These are phyloP conservation scores for Papilio gigon DNA, from an alignment of 2,888 invertebrate species.

Conservation along the genomic window DNA sequence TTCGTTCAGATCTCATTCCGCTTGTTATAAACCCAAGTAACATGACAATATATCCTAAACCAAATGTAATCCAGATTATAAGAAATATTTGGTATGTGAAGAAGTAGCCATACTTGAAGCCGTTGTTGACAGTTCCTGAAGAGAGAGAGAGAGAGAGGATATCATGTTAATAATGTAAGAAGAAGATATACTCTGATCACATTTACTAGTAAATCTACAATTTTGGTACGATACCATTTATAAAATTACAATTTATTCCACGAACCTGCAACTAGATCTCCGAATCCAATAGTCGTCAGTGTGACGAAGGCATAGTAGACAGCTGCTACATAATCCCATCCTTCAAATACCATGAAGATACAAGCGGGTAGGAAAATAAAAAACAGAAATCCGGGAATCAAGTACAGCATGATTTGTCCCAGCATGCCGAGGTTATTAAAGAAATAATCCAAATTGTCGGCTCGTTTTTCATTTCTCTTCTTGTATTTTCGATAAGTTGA, in stretches of 20 bases:
- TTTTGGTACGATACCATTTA: not conserved
- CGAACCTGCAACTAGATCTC: conserved; percentile 94
- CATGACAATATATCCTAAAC: conserved; percentile 95
- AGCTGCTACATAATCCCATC: conserved; percentile 92
- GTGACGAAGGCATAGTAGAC: conserved; percentile 95
- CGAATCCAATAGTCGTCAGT: conserved; percentile 94
- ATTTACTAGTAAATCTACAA: not conserved
- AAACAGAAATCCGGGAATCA: conserved; percentile 94
- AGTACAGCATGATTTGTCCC: conserved; percentile 90
- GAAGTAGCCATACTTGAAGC: conserved; percentile 83
- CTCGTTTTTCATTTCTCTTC: conserved; percentile 83
- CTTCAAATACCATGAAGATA: conserved; percentile 91
- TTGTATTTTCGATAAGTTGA: conserved; percentile 92
- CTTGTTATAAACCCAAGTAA: conserved; percentile 92
- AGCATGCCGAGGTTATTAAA: conserved; percentile 87
- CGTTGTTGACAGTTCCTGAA: conserved; percentile 77
- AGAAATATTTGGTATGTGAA: conserved; percentile 90
- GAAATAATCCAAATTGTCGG: conserved; percentile 83
- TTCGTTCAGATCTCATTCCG: conserved; percentile 88
- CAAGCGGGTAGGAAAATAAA: conserved; percentile 94
- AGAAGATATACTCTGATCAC: not conserved
- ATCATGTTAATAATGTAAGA: conserved; percentile 42
- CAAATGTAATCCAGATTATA: conserved; percentile 94
- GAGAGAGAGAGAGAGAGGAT: not conserved
- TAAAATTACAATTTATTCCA: not conserved